Percentiles rank a stretch among this genome's conserved stretches.
Evolutionary conservation across 2,888 invertebrate genomes (phyloP).

Genomic region (Apoderus coryli): DNA sequence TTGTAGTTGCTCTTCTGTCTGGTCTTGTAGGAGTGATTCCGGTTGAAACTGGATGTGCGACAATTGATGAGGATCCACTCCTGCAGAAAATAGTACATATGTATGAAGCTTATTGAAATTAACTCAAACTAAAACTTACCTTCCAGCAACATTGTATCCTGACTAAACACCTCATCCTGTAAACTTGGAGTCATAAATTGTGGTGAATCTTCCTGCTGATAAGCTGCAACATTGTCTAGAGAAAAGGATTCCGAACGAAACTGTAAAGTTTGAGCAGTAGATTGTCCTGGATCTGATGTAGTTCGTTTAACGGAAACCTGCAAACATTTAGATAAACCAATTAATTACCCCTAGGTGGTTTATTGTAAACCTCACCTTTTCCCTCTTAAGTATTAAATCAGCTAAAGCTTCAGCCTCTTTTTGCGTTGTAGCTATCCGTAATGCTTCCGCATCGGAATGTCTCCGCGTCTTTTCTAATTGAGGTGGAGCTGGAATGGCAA

Average conservation of each 20-base stretch:
- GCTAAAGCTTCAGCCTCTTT: slow-evolving; percentile 67
- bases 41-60: slow-evolving; percentile 33
- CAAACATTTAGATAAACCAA: slow-evolving; percentile 29
- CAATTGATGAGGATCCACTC: slow-evolving; percentile 44
- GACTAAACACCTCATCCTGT: slow-evolving; percentile 65
- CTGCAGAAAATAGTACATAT: too few relatives aligned
- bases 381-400: slow-evolving; percentile 59
- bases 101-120: too few relatives aligned
- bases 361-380: too few relatives aligned
- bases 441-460: slow-evolving; percentile 42
- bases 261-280: slow-evolving; percentile 37
- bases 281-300: slow-evolving; percentile 51
- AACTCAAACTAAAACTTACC: slow-evolving; percentile 29
- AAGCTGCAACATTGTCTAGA: slow-evolving; percentile 41
- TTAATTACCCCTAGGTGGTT: too few relatives aligned
- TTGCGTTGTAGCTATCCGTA: slow-evolving; percentile 37
- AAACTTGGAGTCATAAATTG: slow-evolving; percentile 49
- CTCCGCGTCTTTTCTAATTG: slow-evolving; percentile 31
- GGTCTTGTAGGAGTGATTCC: slow-evolving; percentile 42
- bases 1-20: slow-evolving; percentile 47
- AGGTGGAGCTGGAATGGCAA: slow-evolving; percentile 43
- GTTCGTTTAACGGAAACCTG: slow-evolving; percentile 53
- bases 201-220: slow-evolving; percentile 44
- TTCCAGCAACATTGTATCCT: slow-evolving; percentile 54
- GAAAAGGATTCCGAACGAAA: slow-evolving; percentile 47